phyloP scores from a whole-genome alignment of 2,797 vertebrate species.

The Chelon auratus region DNA sequence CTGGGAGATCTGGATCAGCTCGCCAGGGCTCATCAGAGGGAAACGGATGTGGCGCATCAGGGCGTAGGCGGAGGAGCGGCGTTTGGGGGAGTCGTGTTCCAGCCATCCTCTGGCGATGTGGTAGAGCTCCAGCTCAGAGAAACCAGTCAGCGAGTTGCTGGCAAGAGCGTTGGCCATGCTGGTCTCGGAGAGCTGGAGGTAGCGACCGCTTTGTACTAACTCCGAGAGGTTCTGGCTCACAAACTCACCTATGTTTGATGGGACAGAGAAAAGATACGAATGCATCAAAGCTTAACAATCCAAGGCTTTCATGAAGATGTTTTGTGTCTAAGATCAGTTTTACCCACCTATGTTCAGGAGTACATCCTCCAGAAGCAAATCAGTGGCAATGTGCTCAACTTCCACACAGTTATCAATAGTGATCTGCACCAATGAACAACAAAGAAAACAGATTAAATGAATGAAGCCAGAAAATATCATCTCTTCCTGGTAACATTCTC shows the following conservation, averaged over 20 bases:
- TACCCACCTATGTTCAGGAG: constrained; percentile 74
- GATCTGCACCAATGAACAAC: constrained; percentile 70
- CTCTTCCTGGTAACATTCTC: not conserved
- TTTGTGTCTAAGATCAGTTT: not conserved
- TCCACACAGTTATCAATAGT: constrained; percentile 87
- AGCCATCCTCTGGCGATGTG: constrained; percentile 82
- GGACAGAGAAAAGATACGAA: not conserved
- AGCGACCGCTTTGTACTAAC: constrained; percentile 74
- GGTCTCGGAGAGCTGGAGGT: constrained; percentile 80
- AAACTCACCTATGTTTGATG: constrained; percentile 70
- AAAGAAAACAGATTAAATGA: not conserved
- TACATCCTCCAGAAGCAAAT: constrained; percentile 83
- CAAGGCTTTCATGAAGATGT: too few relatives aligned
- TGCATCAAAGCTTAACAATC: too few relatives aligned
- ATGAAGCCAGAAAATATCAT: not conserved
- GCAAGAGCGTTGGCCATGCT: constrained; percentile 79
- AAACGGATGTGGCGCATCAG: constrained; percentile 87
- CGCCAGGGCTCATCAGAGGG: constrained; percentile 84
- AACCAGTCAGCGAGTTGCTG: constrained; percentile 82
- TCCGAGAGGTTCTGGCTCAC: constrained; percentile 81
- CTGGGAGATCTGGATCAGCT: constrained; percentile 88
- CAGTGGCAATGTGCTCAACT: constrained; percentile 83
- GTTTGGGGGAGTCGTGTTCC: constrained; percentile 62
- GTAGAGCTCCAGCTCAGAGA: constrained; percentile 86
- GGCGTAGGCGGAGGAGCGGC: constrained; percentile 65